These are phyloP conservation scores for Gyps fulvus DNA, from an alignment of 2,113 vertebrate species.

Conservation along the genomic window DNA sequence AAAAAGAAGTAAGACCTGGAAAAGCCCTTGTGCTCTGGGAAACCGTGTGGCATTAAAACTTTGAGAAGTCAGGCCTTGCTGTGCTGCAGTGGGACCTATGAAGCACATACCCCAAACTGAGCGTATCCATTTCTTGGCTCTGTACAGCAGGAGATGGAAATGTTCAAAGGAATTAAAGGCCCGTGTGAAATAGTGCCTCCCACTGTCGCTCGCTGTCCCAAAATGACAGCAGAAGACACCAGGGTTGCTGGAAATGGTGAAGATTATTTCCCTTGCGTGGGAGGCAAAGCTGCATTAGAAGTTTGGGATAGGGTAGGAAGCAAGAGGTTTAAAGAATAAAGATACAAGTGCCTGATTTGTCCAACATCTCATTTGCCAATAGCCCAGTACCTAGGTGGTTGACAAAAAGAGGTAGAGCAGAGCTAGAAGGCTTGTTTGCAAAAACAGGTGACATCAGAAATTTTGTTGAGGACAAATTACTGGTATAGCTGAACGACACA, in stretches of 20 bases:
- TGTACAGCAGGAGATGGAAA: not conserved
- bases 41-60: not conserved
- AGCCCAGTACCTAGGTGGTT: not conserved
- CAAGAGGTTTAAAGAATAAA: not conserved
- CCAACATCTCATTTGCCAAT: not conserved
- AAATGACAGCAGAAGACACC: not conserved
- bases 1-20: not conserved
- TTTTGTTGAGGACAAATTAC: not conserved
- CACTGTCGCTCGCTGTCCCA: not conserved
- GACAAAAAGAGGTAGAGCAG: not conserved
- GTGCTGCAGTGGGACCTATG: not conserved
- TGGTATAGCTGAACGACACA: not conserved
- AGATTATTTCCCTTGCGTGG: not conserved
- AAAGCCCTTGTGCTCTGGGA: not conserved
- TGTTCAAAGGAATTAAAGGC: not conserved
- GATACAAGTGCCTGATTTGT: not conserved
- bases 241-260: not conserved
- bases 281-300: not conserved
- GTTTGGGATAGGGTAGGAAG: not conserved
- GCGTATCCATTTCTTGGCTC: not conserved
- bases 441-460: not conserved
- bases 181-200: not conserved
- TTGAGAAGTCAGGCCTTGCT: not conserved
- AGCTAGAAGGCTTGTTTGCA: not conserved
- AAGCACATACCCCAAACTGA: not conserved